phyloP scores from a whole-genome alignment of 1,140 invertebrate genomes.

The Trypoxylus dichotomus region DNA sequence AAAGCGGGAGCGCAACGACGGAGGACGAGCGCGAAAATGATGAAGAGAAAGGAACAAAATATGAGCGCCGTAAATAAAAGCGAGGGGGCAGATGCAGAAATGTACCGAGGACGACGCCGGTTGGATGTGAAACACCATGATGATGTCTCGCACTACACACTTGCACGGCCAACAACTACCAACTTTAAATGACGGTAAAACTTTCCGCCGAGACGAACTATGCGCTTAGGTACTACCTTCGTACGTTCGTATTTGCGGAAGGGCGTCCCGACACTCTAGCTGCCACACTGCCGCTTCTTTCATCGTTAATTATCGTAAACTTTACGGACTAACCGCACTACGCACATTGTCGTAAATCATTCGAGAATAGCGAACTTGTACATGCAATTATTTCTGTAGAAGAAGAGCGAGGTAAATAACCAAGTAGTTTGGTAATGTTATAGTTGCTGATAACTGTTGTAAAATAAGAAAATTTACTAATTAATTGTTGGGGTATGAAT shows the following conservation, averaged over 20 bases:
- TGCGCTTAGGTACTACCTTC: neutral
- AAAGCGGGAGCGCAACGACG: neutral
- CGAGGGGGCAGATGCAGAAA: neutral
- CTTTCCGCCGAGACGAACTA: neutral
- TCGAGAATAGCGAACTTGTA: neutral
- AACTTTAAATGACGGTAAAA: slow-evolving; percentile 18
- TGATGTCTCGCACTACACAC: neutral
- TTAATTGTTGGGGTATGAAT: no score
- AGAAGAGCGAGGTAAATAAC: neutral
- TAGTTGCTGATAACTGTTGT: neutral
- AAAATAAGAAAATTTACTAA: neutral
- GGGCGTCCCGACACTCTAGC: neutral
- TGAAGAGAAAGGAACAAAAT: neutral
- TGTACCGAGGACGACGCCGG: neutral
- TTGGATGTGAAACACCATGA: neutral
- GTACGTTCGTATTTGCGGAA: neutral
- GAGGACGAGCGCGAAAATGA: neutral
- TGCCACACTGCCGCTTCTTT: neutral
- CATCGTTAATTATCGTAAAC: slow-evolving; percentile 19
- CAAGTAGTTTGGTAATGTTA: neutral
- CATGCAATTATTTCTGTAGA: neutral
- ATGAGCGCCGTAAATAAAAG: neutral
- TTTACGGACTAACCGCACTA: slow-evolving; percentile 17
- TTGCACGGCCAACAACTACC: neutral
- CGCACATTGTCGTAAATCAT: slow-evolving; percentile 21